Evolutionary conservation across 2,797 vertebrate genomes (phyloP).

Genomic region (Pangasius mekongensis): DNA sequence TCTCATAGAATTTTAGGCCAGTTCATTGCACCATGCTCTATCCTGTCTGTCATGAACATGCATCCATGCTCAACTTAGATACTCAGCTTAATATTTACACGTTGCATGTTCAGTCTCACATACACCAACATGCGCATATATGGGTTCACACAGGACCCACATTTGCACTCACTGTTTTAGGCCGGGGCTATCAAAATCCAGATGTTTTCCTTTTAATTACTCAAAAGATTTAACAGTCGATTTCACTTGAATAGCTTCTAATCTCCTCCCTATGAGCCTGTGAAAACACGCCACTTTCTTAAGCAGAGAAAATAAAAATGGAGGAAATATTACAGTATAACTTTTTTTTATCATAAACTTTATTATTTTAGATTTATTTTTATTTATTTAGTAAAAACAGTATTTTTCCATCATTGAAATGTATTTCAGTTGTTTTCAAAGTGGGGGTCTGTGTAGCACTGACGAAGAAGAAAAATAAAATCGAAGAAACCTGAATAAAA

Average conservation of each 20-base stretch:
- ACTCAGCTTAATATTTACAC: slow-evolving; percentile 8
- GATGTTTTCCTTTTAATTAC: background rate
- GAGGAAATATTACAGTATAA: background rate
- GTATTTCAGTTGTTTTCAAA: no score
- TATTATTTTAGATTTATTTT: background rate
- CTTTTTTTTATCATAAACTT: background rate
- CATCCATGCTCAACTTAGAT: background rate
- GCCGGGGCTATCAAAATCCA: background rate
- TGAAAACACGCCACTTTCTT: background rate
- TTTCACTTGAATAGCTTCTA: background rate
- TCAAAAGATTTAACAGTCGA: background rate
- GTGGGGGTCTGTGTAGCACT: background rate
- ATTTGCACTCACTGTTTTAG: background rate
- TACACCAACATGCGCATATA: background rate
- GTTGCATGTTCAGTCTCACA: slow-evolving; percentile 20
- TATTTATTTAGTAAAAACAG: background rate
- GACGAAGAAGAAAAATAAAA: no score
- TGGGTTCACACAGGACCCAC: background rate
- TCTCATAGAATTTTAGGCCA: slow-evolving; percentile 10
- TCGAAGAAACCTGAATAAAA: background rate
- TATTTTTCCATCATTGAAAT: background rate
- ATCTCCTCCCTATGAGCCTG: background rate
- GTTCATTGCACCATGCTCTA: slow-evolving; percentile 36
- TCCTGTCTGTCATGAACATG: slow-evolving; percentile 21
- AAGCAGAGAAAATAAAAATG: background rate